A percentile compares a stretch with the other conserved stretches of the same genome.
Conservation (phyloP, 2,113 vertebrate genomes). For the Cyprinodon tularosa region DNA sequence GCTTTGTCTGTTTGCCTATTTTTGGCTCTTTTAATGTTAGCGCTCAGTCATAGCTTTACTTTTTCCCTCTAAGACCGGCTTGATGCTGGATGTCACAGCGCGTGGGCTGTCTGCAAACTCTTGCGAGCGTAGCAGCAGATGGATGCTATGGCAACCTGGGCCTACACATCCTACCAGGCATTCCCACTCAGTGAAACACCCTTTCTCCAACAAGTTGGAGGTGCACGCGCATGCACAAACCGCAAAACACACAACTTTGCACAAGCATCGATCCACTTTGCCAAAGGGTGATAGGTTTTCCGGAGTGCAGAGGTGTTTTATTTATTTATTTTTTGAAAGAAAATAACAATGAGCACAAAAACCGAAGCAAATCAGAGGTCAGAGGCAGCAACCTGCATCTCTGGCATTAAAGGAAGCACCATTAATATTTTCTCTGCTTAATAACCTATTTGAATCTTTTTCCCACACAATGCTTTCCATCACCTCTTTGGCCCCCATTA, state of each 20-base stretch:
- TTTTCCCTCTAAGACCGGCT: constrained; percentile 55
- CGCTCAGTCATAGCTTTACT: constrained; percentile 42
- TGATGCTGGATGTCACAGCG: constrained; percentile 76
- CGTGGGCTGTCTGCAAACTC: constrained; percentile 78
- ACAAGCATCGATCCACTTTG: neutral
- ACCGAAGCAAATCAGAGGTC: neutral
- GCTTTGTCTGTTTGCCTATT: constrained; percentile 17
- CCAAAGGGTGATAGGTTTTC: constrained; percentile 33
- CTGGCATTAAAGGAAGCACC: neutral
- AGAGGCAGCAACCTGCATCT: constrained; percentile 8
- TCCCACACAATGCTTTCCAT: constrained; percentile 12
- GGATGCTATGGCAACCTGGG: constrained; percentile 80
- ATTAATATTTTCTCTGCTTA: constrained; percentile 39
- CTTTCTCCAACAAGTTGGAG: constrained; percentile 61
- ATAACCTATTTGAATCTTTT: constrained; percentile 38
- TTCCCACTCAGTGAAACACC: constrained; percentile 83
- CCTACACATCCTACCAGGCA: constrained; percentile 84
- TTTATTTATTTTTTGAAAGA: constrained; percentile 27
- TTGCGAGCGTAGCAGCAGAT: constrained; percentile 82
- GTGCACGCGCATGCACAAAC: constrained; percentile 4
- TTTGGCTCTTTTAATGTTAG: constrained; percentile 34
- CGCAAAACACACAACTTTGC: neutral
- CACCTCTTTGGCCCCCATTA: constrained; percentile 38
- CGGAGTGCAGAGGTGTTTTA: constrained; percentile 35
- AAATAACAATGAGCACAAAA: neutral